A percentile compares a stretch with the other conserved stretches of the same genome.
Evolutionary conservation across 2,797 vertebrate genomes (phyloP).

Genomic region (Enteromius radiatus): DNA sequence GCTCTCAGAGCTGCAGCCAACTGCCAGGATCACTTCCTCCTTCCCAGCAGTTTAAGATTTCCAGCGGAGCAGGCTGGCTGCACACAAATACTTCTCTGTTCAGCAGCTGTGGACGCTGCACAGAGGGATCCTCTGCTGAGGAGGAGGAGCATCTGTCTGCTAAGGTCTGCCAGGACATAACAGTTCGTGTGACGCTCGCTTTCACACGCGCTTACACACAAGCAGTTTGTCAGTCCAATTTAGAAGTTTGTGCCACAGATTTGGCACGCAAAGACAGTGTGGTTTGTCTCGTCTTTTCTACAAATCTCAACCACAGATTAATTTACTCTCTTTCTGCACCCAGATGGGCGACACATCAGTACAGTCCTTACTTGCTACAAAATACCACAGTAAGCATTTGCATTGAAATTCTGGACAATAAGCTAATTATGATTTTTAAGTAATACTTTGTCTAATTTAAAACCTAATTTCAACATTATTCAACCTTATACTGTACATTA

Average conservation of each 20-base stretch:
- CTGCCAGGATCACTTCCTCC: constrained; percentile 63
- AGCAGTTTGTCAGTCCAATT: constrained; percentile 38
- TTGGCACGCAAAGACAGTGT: not conserved
- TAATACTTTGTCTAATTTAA: not conserved
- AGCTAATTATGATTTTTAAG: not conserved
- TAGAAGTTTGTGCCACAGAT: constrained; percentile 44
- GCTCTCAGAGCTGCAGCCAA: constrained; percentile 51
- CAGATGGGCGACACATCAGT: not conserved
- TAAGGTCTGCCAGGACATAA: constrained; percentile 46
- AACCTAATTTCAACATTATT: not conserved
- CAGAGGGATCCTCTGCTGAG: constrained; percentile 49
- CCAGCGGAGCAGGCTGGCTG: constrained; percentile 58
- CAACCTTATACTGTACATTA: not conserved
- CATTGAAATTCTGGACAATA: not conserved
- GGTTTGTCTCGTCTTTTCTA: not conserved
- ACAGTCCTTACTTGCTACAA: not conserved
- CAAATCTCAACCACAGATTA: not conserved
- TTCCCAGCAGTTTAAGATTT: constrained; percentile 66
- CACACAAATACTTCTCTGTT: constrained; percentile 61
- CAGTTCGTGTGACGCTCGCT: not conserved
- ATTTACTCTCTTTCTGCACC: constrained; percentile 11
- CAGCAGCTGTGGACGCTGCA: constrained; percentile 58
- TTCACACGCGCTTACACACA: constrained; percentile 27
- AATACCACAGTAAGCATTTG: not conserved
- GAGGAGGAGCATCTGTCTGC: constrained; percentile 56